These are phyloP conservation scores for Drosophila ochracea DNA, from an alignment of 2,888 invertebrate species.

Conservation along the genomic window DNA sequence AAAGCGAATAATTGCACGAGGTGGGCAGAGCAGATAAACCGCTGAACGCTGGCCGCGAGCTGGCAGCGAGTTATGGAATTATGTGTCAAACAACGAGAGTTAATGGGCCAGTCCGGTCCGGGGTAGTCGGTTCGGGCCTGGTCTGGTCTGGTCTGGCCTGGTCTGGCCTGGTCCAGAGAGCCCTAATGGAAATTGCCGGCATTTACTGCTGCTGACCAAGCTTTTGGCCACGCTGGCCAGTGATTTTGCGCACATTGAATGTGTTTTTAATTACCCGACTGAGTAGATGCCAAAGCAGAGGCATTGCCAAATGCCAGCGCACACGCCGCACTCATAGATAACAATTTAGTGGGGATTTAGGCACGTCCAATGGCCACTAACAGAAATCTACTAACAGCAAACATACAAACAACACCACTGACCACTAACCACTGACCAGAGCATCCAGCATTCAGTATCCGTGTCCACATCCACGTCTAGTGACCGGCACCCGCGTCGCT, in stretches of 20 bases:
- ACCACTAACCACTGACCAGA: conserved; percentile 48
- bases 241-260: conserved; percentile 81
- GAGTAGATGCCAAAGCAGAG: conserved; percentile 68
- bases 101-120: conserved; percentile 64
- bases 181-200: conserved; percentile 72
- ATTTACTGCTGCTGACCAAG: conserved; percentile 29
- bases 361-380: conserved; percentile 66
- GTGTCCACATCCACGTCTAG: conserved; percentile 19
- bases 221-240: conserved; percentile 47
- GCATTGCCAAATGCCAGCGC: conserved; percentile 71
- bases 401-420: conserved; percentile 40
- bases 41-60: conserved; percentile 49
- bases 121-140: neutral
- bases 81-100: conserved; percentile 78
- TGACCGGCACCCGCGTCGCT: conserved; percentile 68
- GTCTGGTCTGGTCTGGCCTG: neutral
- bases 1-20: conserved; percentile 80
- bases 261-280: conserved; percentile 77
- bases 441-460: conserved; percentile 8
- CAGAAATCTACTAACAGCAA: conserved; percentile 31
- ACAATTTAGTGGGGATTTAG: conserved; percentile 81
- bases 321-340: conserved; percentile 80
- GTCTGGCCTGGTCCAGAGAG: conserved; percentile 25
- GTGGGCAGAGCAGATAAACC: conserved; percentile 51
- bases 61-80: conserved; percentile 75